A percentile compares a stretch with the other conserved stretches of the same genome.
These are phyloP conservation scores for Dreissena rostriformis DNA, from an alignment of 1,140 invertebrate species.

Conservation along the genomic window DNA sequence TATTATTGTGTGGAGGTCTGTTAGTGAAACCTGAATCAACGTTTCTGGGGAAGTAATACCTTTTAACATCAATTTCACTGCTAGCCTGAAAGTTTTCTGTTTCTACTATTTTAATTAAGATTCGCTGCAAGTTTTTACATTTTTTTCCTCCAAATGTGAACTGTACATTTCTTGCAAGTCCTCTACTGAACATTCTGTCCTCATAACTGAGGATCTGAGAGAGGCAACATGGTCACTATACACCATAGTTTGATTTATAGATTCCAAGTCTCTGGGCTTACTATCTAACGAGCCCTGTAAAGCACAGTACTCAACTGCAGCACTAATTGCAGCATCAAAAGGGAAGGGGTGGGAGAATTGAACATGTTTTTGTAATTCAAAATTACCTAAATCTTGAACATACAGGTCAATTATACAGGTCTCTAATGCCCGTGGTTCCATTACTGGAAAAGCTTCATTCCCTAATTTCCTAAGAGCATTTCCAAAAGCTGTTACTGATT, in stretches of 20 bases:
- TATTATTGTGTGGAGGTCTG: too few relatives aligned
- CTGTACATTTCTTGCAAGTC: conserved; percentile 4
- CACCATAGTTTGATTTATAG: not conserved
- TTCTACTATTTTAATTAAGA: too few relatives aligned
- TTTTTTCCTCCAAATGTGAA: conserved; percentile 6
- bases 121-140: conserved; percentile 5
- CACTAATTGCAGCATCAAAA: conserved; percentile 29
- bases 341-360: conserved; percentile 16
- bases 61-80: too few relatives aligned
- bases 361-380: conserved; percentile 42
- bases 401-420: conserved; percentile 33
- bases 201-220: conserved; percentile 11
- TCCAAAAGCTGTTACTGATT: conserved; percentile 39
- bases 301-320: conserved; percentile 23
- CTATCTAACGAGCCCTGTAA: not conserved
- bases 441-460: conserved; percentile 30
- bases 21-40: too few relatives aligned
- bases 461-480: conserved; percentile 42
- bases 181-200: conserved; percentile 6
- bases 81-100: too few relatives aligned
- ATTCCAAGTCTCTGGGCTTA: not conserved
- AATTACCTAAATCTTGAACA: conserved; percentile 8
- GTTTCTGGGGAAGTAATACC: too few relatives aligned
- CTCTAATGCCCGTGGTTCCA: conserved; percentile 5
- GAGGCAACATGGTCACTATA: conserved; percentile 5